Conservation (phyloP, 2,797 vertebrate genomes). For the Natrix natrix region DNA sequence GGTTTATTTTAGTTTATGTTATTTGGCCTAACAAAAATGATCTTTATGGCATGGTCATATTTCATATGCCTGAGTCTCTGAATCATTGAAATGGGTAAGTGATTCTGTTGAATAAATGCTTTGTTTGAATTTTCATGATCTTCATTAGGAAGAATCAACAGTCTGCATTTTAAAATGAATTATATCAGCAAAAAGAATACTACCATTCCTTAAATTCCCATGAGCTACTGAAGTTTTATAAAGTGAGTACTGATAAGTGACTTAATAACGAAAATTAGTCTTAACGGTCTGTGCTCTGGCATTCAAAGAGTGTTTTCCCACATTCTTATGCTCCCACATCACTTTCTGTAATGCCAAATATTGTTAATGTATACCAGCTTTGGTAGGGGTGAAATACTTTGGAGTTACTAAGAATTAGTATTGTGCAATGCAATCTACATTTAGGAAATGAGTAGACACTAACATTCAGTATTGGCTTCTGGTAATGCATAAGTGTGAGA, state of each 20-base stretch:
- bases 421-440: no score
- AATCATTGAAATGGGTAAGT: not conserved
- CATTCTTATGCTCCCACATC: not conserved
- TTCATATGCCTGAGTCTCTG: not conserved
- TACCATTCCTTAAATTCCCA: constrained; percentile 15
- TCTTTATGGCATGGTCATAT: not conserved
- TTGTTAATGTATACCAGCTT: constrained; percentile 20
- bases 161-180: not conserved
- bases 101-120: not conserved
- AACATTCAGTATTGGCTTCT: not conserved
- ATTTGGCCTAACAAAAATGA: not conserved
- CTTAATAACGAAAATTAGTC: constrained; percentile 5
- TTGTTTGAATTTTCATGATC: not conserved
- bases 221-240: constrained; percentile 16
- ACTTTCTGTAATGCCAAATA: not conserved
- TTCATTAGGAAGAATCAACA: not conserved
- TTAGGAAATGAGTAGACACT: not conserved
- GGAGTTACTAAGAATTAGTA: not conserved
- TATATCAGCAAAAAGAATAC: not conserved
- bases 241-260: constrained; percentile 22
- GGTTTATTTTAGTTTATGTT: not conserved
- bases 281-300: not conserved
- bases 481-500: not conserved
- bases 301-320: constrained; percentile 1
- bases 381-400: not conserved